A percentile compares a stretch with the other conserved stretches of the same genome.
phyloP scores from a whole-genome alignment of 2,888 invertebrate genomes.

The Synanthedon andrenaeformis region DNA sequence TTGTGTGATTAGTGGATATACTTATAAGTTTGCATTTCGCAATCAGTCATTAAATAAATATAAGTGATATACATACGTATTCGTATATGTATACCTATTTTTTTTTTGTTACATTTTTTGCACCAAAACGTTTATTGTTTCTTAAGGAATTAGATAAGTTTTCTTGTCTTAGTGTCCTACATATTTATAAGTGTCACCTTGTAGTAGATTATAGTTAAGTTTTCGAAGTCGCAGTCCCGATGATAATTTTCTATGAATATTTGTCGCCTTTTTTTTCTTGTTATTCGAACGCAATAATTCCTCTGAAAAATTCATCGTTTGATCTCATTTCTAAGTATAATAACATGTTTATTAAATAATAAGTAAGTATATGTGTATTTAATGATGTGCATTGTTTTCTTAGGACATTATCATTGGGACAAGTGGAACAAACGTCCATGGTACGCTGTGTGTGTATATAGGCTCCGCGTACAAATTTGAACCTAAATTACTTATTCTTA shows the following conservation, averaged over 20 bases:
- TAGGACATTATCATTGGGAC: conserved; percentile 30
- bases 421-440: conserved; percentile 64
- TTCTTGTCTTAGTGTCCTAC: conserved; percentile 59
- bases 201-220: conserved; percentile 62
- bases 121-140: conserved; percentile 61
- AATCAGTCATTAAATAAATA: conserved; percentile 44
- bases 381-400: background rate
- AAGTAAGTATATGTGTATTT: background rate
- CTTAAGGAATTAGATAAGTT: conserved; percentile 57
- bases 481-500: conserved; percentile 58
- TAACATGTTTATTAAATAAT: background rate
- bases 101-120: conserved; percentile 41
- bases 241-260: conserved; percentile 30
- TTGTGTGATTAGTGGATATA: conserved; percentile 64
- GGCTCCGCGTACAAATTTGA: conserved; percentile 66
- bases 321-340: conserved; percentile 33
- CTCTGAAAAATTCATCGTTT: conserved; percentile 9
- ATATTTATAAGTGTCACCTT: conserved; percentile 60
- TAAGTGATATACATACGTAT: conserved; percentile 21
- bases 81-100: conserved; percentile 12
- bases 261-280: conserved; percentile 12
- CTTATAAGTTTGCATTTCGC: conserved; percentile 42
- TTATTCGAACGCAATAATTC: conserved; percentile 10
- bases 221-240: conserved; percentile 47
- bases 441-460: conserved; percentile 69